Percentiles rank a stretch among this genome's conserved stretches.
Evolutionary conservation across 2,113 vertebrate genomes (phyloP).

Genomic region (Numenius arquata): DNA sequence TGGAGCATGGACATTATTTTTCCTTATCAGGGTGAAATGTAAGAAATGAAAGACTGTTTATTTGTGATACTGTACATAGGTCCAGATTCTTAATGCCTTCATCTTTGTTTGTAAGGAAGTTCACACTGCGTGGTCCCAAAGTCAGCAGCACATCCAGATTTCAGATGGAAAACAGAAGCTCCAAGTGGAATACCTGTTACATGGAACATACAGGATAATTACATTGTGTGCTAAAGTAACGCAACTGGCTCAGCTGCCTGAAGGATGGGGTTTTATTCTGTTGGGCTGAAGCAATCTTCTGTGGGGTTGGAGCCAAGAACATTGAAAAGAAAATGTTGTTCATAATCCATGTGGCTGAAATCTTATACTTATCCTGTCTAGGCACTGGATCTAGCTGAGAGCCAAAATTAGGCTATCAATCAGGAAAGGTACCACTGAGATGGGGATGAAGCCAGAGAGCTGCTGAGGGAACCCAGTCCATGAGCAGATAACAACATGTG

Average conservation of each 20-base stretch:
- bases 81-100: neutral
- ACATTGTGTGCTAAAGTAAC: neutral
- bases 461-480: neutral
- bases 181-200: neutral
- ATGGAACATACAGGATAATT: neutral
- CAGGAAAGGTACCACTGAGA: neutral
- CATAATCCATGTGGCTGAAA: slow-evolving; percentile 33
- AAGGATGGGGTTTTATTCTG: neutral
- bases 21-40: neutral
- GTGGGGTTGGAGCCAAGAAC: neutral
- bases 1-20: neutral
- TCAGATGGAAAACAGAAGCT: neutral
- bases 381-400: neutral
- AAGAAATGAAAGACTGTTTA: neutral
- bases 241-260: neutral
- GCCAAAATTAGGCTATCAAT: neutral
- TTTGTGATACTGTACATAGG: neutral
- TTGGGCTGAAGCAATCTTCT: neutral
- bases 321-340: slow-evolving; percentile 23
- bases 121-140: neutral
- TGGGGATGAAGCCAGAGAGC: neutral
- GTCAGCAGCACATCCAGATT: neutral
- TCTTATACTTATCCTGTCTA: neutral
- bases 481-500: neutral
- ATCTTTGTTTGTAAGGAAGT: neutral